Base-by-base conservation (phyloP, 2,888 invertebrate species). In the Frankliniella fusca region DNA sequence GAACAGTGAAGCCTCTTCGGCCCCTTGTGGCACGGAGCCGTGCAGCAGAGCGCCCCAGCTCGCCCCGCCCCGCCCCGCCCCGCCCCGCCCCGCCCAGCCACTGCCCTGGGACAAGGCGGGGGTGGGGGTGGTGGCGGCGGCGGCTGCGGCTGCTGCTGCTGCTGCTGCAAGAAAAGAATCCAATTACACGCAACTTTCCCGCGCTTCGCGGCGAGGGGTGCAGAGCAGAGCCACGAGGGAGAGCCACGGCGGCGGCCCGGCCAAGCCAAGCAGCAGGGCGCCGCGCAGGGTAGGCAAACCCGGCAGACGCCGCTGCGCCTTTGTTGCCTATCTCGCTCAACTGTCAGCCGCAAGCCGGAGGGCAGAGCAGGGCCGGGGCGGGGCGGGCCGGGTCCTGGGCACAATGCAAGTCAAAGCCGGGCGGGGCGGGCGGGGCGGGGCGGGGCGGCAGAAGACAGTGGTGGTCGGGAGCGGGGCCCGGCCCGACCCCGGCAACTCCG, bases 331-430 rank as follows among this genome's bases (percentile, higher is more conserved):
- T 38, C 38, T 38, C 38, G 38, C 38, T 38, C 38, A 38, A 38
- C 38, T 38, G 38, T 38, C 38, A 38, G 38, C 38, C 38, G 38
- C 38, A 38, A 38, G 38, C 38, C 38, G 38, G 3, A 38, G 38
- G 38, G 38, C 38, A 5, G 38, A 5, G 38, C 38, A 5, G 38
- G 38, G 38, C 38, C 54, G 15, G 15, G 54, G 54, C 54, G 54
- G 38, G 38, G 38, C 38, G 38, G 5, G 38, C 3, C 38, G 38
- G 38, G 38, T 38, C 5, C 38, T 38, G 38, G 38, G 11, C 70
- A 76, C 70, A 76, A 76, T 76, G 70, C 70, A 27, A 76, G 70
- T 76, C 70, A 76, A 12, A 76, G 70, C 70, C 18, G 61, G 7
- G 70, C 27, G 70, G 27, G 65, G n/a, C 65, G 65, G 23, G 20